A percentile compares a stretch with the other conserved stretches of the same genome.
phyloP scores from a whole-genome alignment of 2,113 vertebrate species.

The Rhinoptilus africanus region DNA sequence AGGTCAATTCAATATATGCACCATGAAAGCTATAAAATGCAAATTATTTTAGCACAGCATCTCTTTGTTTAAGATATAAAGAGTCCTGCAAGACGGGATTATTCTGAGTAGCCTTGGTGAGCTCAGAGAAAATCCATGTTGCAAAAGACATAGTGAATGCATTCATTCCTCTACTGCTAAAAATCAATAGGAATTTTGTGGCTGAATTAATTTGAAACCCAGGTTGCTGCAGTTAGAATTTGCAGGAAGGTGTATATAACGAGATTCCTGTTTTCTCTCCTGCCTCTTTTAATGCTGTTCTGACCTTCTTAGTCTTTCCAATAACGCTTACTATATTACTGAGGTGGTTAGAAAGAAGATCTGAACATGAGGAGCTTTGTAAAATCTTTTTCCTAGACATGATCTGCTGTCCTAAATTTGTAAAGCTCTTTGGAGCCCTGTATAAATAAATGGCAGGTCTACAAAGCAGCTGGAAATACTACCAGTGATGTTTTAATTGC shows the following conservation, averaged over 20 bases:
- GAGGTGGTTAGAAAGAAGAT: not conserved
- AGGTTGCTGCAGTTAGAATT: not conserved
- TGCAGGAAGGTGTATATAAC: not conserved
- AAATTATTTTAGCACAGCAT: not conserved
- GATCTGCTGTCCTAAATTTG: not conserved
- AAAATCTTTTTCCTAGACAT: not conserved
- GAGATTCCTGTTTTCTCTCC: not conserved
- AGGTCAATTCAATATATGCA: not conserved
- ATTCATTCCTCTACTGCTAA: not conserved
- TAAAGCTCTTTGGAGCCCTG: not conserved
- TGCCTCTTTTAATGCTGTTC: not conserved
- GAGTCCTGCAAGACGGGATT: not conserved
- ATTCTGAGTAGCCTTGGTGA: not conserved
- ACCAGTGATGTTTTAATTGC: not conserved
- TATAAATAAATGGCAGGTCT: not conserved
- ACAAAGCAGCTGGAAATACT: not conserved
- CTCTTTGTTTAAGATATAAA: not conserved
- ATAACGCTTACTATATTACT: not conserved
- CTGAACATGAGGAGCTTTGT: not conserved
- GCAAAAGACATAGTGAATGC: not conserved
- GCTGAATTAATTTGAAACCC: not conserved
- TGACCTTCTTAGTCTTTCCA: not conserved
- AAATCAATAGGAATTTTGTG: not conserved
- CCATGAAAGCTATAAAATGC: not conserved
- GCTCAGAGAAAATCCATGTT: not conserved